phyloP scores from a whole-genome alignment of 2,888 invertebrate species.

The Rhamphomyia laevipes region DNA sequence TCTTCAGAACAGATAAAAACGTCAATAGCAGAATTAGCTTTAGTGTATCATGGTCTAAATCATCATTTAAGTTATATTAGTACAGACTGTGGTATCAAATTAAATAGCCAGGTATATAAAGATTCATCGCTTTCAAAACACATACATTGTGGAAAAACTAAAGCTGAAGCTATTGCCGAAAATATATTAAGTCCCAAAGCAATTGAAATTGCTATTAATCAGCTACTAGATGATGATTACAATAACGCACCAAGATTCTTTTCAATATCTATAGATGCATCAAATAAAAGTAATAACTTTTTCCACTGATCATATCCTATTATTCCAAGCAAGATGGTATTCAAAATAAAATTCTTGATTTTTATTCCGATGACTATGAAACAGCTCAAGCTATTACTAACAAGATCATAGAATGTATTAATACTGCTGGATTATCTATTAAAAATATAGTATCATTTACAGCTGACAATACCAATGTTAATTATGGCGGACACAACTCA shows the following conservation, averaged over 20 bases:
- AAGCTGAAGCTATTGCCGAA: constrained; percentile 13
- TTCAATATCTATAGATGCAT: constrained; percentile 1
- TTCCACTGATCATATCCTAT: neutral
- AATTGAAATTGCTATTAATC: constrained; percentile 4
- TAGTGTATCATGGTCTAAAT: constrained; percentile 14
- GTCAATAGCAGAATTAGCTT: constrained; percentile 13
- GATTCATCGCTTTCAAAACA: constrained; percentile 14
- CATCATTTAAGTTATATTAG: constrained; percentile 16
- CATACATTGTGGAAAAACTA: constrained; percentile 15
- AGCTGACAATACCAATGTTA: neutral
- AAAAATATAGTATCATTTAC: neutral
- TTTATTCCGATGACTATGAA: constrained; percentile 4
- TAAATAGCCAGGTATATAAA: constrained; percentile 11
- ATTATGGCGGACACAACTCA: neutral
- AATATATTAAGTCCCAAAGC: constrained; percentile 13
- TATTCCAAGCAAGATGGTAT: neutral
- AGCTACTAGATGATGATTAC: neutral
- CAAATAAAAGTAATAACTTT: constrained; percentile 1
- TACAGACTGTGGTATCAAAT: constrained; percentile 16
- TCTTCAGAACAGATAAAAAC: constrained; percentile 10
- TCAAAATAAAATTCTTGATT: neutral
- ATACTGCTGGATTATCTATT: neutral
- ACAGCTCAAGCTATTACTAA: constrained; percentile 1
- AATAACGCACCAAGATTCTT: neutral
- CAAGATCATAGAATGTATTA: neutral